phyloP scores from a whole-genome alignment of 2,888 invertebrate genomes.

The Pegoplata infirma region DNA sequence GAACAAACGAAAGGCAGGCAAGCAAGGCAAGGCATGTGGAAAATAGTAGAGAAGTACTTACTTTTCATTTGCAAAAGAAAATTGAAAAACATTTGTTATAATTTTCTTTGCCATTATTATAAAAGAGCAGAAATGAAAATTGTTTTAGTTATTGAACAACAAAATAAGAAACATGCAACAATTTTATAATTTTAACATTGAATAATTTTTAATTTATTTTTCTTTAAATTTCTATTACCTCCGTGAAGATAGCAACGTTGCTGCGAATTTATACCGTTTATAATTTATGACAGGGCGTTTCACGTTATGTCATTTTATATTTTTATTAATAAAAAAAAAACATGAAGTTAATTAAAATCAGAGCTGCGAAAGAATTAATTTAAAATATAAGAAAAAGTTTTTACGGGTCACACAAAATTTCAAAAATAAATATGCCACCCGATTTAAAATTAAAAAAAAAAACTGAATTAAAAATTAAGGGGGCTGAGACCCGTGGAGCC shows the following conservation, averaged over 20 bases:
- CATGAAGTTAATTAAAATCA: neutral
- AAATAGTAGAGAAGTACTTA: slow-evolving; percentile 39
- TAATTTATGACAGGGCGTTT: slow-evolving; percentile 45
- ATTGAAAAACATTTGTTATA: slow-evolving; percentile 36
- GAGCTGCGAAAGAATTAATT: too few species aligned
- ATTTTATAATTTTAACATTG: slow-evolving; percentile 45
- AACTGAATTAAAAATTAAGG: too few species aligned
- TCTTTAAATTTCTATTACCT: slow-evolving; percentile 46
- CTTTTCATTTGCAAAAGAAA: slow-evolving; percentile 42
- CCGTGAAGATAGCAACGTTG: slow-evolving; percentile 52
- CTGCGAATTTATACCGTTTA: slow-evolving; percentile 15
- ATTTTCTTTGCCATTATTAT: slow-evolving; percentile 51
- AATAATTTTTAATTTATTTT: slow-evolving; percentile 38
- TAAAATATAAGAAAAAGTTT: slow-evolving; percentile 1
- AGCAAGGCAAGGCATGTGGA: slow-evolving; percentile 41
- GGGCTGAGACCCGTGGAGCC: too few species aligned
- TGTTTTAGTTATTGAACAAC: slow-evolving; percentile 39
- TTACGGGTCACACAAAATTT: too few species aligned
- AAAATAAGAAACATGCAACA: slow-evolving; percentile 47
- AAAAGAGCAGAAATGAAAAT: slow-evolving; percentile 53
- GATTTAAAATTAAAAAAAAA: too few species aligned
- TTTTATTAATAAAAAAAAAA: neutral
- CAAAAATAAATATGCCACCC: too few species aligned
- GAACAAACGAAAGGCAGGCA: slow-evolving; percentile 43
- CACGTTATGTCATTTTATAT: slow-evolving; percentile 1